phyloP scores from a whole-genome alignment of 2,797 vertebrate species.

The Sphenopsis melanotis region DNA sequence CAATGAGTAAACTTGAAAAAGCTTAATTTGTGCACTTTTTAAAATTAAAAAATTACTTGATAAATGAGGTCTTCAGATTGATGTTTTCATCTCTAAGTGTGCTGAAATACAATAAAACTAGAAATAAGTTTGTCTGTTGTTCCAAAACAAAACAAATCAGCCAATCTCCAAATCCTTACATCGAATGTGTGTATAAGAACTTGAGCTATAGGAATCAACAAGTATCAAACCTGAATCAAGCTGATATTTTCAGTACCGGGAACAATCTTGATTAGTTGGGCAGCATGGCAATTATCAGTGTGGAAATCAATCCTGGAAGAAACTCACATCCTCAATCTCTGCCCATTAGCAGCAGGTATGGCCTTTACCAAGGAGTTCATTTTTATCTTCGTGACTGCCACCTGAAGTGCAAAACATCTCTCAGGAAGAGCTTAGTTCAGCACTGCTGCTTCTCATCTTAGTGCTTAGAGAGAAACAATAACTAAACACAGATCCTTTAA shows the following conservation, averaged over 20 bases:
- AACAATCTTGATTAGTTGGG: conserved; percentile 12
- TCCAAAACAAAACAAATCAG: neutral
- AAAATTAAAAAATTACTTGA: conserved; percentile 22
- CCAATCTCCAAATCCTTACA: neutral
- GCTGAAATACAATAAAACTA: conserved; percentile 26
- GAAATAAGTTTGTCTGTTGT: conserved; percentile 35
- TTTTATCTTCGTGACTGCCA: neutral
- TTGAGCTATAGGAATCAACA: neutral
- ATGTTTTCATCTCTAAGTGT: conserved; percentile 2
- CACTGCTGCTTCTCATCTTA: neutral
- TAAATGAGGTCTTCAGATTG: conserved; percentile 29
- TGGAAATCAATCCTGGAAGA: neutral
- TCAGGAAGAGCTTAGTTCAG: neutral
- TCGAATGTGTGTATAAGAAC: neutral
- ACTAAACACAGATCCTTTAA: neutral
- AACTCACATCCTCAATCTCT: neutral
- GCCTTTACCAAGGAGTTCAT: neutral
- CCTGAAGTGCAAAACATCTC: neutral
- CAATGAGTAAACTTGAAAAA: neutral
- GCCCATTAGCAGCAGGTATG: neutral
- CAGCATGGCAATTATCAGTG: neutral
- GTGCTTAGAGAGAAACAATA: neutral
- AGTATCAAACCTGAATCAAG: neutral
- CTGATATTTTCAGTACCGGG: neutral
- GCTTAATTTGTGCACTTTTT: conserved; percentile 5